Evolutionary conservation across 2,888 invertebrate genomes (phyloP).

Genomic region (Eristalis pertinax): DNA sequence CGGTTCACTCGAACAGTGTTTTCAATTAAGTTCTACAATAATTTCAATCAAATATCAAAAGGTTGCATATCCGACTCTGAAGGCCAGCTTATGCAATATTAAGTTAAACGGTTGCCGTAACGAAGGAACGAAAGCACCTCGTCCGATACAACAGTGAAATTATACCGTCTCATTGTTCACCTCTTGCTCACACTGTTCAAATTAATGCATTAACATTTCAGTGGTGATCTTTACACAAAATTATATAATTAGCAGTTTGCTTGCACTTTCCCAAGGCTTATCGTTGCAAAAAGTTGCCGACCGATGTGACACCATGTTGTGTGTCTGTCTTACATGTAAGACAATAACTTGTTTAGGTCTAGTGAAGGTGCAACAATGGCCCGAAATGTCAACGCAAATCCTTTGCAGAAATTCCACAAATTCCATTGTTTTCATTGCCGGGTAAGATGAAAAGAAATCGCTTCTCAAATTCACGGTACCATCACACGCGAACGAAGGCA

Average conservation of each 20-base stretch:
- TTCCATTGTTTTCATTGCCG: constrained; percentile 32
- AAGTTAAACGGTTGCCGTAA: background rate
- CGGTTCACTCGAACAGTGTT: no score
- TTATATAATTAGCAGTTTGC: constrained; percentile 48
- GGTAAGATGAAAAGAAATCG: constrained; percentile 36
- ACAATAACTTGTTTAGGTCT: background rate
- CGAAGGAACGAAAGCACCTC: background rate
- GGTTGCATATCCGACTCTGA: no score
- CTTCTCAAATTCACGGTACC: constrained; percentile 19
- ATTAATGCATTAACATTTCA: background rate
- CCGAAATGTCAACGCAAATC: constrained; percentile 55
- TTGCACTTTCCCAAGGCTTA: constrained; percentile 52
- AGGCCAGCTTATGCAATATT: no score
- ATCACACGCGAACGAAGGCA: constrained; percentile 50
- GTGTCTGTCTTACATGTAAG: constrained; percentile 5
- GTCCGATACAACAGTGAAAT: background rate
- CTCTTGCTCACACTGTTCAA: background rate
- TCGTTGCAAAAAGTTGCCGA: constrained; percentile 11
- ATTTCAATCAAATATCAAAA: no score
- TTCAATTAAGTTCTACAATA: no score
- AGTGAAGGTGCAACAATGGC: constrained; percentile 50
- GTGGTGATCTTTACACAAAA: background rate
- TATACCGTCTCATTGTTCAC: background rate
- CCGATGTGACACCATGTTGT: constrained; percentile 37
- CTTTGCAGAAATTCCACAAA: constrained; percentile 38